Evolutionary conservation across 2,113 vertebrate species (phyloP), one percentile per base, ranked within the genome.

Genomic region (Jacana jacana): DNA sequence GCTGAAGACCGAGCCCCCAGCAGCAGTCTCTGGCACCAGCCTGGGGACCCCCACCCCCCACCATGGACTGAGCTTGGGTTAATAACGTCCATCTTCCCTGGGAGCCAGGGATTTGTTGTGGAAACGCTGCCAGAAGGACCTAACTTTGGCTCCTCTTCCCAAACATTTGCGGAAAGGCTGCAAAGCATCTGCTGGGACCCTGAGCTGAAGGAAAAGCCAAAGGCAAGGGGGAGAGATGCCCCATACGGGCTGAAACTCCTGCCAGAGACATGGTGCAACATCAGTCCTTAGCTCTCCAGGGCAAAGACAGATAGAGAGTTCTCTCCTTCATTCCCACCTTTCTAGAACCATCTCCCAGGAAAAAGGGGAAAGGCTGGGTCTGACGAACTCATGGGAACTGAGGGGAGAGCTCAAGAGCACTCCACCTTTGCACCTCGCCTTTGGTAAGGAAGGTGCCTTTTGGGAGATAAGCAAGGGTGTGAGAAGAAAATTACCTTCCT

Each of bases 91-190:
- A 10, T 88, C 60, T 81, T 92, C 85, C 60, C 80, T 63, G 72
- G 66, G 91, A 94, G 48, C 23, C 31, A 60, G 82, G 71, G 91
- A 82, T 95, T 96, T 94, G 95, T 95, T 94, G 83, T 84, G 78
- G 89, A 94, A 93, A 64, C 1, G 1, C 44, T 95, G 93, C 93
- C 95, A 95, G 88, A 95, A 95, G 60, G 83, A 25, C 79, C 91
- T 96, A 31, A 81, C 71, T 88, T 97, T 97, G 95, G 89, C 91
- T 92, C 30, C 58, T 89, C 79, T 95, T 95, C 85, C 46, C 70
- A 95, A 96, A 96, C 93, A 94, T 87, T 96, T 95, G 88, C 63
- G 48, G 69, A 86, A 94, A 96, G 71, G 49, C 94, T 91, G 91
- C 71, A 88, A 83, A 95, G 65, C 91, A 93, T 96, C 91, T 95